phyloP scores from a whole-genome alignment of 1,140 invertebrate species.

The Drosophila nannoptera region DNA sequence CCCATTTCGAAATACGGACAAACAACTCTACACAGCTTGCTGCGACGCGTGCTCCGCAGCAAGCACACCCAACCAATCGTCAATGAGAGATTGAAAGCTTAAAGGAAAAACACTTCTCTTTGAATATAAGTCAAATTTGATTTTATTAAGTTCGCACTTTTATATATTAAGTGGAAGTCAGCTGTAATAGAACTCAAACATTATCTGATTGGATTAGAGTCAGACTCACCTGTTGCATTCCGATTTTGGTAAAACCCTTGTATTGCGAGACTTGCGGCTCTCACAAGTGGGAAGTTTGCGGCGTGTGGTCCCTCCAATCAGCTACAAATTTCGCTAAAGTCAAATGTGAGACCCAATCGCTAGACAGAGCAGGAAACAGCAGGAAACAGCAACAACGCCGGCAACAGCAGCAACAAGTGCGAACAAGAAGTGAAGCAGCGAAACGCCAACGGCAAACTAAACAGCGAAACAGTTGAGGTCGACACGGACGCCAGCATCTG shows the following conservation, averaged over 20 bases:
- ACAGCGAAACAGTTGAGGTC: conserved; percentile 24
- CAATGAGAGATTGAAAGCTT: background rate
- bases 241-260: background rate
- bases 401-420: conserved; percentile 32
- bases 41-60: background rate
- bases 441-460: conserved; percentile 33
- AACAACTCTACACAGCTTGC: background rate
- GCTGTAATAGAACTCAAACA: conserved; percentile 12
- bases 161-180: background rate
- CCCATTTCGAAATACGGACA: too few species aligned
- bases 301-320: background rate
- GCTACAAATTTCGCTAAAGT: conserved; percentile 47
- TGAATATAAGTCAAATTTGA: background rate
- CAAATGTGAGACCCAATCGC: conserved; percentile 35
- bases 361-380: conserved; percentile 33
- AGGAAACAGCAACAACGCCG: conserved; percentile 20
- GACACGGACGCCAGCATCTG: conserved; percentile 9
- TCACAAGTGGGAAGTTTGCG: background rate
- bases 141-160: background rate
- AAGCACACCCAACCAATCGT: too few species aligned
- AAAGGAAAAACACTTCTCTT: background rate
- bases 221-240: conserved; percentile 19
- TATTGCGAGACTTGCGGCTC: background rate
- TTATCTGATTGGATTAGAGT: conserved; percentile 1
- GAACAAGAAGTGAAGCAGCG: conserved; percentile 44